Evolutionary conservation across 2,888 invertebrate species (phyloP).

Genomic region (Synergus itoensis): DNA sequence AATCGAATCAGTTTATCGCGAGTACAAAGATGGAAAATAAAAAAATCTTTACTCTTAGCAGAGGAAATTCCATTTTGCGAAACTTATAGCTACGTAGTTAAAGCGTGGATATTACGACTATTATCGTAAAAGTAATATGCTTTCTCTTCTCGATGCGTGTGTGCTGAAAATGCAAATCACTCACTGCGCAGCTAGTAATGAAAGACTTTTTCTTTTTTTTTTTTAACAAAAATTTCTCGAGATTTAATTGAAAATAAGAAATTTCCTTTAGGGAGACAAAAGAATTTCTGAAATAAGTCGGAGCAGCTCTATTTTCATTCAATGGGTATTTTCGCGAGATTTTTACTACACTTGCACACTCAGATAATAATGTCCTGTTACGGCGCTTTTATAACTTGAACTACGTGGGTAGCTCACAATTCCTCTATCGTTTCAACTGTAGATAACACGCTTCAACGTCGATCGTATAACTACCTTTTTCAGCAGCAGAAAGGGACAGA

Average conservation of each 20-base stretch:
- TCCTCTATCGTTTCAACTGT: slow-evolving; percentile 29
- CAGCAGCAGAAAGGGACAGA: slow-evolving; percentile 42
- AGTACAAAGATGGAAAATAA: background rate
- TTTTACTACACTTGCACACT: slow-evolving; percentile 8
- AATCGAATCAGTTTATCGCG: background rate
- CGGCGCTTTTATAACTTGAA: slow-evolving; percentile 26
- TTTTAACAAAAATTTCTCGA: background rate
- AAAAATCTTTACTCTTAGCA: background rate
- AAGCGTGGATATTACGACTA: background rate
- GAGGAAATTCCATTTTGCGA: background rate
- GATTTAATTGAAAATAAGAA: background rate
- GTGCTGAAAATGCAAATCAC: slow-evolving; percentile 8
- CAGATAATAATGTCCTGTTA: slow-evolving; percentile 7
- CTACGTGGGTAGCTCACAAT: slow-evolving; percentile 33
- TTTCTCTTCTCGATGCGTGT: slow-evolving; percentile 15
- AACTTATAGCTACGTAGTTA: background rate
- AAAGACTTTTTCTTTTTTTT: background rate
- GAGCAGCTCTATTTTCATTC: background rate
- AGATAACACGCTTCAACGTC: slow-evolving; percentile 23
- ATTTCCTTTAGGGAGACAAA: background rate
- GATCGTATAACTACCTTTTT: slow-evolving; percentile 39
- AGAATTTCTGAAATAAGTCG: background rate
- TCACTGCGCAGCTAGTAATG: background rate
- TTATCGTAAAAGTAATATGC: slow-evolving; percentile 21
- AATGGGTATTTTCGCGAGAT: background rate